A percentile compares a stretch with the other conserved stretches of the same genome.
Evolutionary conservation across 2,113 vertebrate genomes (phyloP).

Genomic region (Thryonomys swinderianus): DNA sequence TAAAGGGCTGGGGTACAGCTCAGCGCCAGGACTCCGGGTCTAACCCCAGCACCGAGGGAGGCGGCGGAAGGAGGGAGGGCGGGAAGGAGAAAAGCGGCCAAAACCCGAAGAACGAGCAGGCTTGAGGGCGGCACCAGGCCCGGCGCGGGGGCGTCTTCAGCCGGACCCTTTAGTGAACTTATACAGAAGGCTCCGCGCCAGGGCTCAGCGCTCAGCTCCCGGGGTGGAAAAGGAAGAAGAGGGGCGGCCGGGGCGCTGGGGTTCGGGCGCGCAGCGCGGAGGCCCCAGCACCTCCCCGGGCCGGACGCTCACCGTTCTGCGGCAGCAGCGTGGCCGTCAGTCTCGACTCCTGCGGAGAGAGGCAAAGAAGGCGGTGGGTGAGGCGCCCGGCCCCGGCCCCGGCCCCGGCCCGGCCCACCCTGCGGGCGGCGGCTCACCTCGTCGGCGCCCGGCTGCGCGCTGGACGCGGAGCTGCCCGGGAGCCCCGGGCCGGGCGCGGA

Average conservation of each 20-base stretch:
- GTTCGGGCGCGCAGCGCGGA: no score
- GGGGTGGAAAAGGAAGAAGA: no score
- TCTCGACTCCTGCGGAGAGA: not conserved
- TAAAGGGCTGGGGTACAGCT: not conserved
- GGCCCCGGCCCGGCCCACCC: not conserved
- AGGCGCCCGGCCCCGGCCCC: not conserved
- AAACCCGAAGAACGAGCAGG: no score
- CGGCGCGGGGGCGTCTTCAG: no score
- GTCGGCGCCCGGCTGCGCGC: no score
- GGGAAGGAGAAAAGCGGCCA: no score
- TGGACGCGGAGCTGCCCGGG: not conserved
- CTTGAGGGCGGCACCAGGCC: no score
- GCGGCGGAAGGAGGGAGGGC: no score
- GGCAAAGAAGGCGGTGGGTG: not conserved
- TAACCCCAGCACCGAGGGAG: not conserved
- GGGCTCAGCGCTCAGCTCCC: not conserved
- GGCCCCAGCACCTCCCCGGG: not conserved
- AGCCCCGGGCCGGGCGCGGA: not conserved
- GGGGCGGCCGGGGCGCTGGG: no score
- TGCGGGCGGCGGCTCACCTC: constrained; percentile 65
- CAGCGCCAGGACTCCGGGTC: not conserved
- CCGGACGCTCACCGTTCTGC: constrained; percentile 26
- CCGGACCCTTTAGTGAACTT: not conserved
- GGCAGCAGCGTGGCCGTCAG: constrained; percentile 54
- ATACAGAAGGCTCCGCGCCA: no score